A percentile compares a stretch with the other conserved stretches of the same genome.
Conservation (phyloP, 2,797 vertebrate species). For the Galago senegalensis region DNA sequence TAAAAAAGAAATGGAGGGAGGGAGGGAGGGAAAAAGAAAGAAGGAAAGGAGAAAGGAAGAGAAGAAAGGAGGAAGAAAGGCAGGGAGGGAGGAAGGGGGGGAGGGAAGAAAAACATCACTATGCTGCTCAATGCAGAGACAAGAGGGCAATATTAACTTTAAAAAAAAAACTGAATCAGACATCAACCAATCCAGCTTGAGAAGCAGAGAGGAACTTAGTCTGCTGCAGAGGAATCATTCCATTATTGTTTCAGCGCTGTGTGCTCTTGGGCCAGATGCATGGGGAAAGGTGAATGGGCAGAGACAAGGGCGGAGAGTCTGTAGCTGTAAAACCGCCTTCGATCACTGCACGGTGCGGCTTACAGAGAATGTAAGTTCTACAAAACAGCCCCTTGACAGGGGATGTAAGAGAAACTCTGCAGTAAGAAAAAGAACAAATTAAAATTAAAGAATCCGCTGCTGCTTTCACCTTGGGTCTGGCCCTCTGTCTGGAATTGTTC, state of each 20-base stretch:
- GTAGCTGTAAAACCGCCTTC: neutral
- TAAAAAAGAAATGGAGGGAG: neutral
- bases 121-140: neutral
- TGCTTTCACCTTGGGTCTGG: conserved; percentile 14
- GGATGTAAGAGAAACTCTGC: neutral
- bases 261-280: neutral
- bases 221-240: neutral
- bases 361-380: neutral
- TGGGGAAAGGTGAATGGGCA: neutral
- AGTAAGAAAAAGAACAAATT: neutral
- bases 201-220: neutral
- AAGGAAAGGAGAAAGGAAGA: too few relatives aligned
- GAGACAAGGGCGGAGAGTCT: neutral
- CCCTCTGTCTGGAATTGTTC: neutral
- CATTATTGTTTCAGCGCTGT: conserved; percentile 1
- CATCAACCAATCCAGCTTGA: neutral
- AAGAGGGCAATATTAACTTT: conserved; percentile 1
- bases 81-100: too few relatives aligned
- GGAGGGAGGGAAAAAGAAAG: too few relatives aligned
- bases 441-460: neutral
- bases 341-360: neutral
- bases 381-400: neutral
- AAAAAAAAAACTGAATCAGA: conserved; percentile 54
- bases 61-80: too few relatives aligned
- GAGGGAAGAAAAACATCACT: neutral